Evolutionary conservation across 2,888 invertebrate genomes (phyloP).

Genomic region (Erebia epiphron): DNA sequence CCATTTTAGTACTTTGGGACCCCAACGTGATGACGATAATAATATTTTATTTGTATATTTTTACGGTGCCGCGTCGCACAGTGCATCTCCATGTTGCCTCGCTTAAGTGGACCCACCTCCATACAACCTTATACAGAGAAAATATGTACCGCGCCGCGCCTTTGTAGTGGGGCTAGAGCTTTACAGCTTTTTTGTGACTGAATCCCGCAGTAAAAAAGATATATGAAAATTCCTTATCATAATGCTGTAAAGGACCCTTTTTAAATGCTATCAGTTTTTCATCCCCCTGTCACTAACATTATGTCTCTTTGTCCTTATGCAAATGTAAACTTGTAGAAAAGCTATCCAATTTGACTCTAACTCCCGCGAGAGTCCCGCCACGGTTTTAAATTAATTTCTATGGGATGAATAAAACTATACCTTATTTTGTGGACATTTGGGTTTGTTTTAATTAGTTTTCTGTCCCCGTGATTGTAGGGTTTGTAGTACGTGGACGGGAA

Average conservation of each 20-base stretch:
- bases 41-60: too few relatives aligned
- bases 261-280: constrained; percentile 23
- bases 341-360: constrained; percentile 74
- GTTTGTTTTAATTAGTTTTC: constrained; percentile 25
- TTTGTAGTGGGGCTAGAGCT: too few relatives aligned
- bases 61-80: too few relatives aligned
- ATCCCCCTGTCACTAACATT: constrained; percentile 13
- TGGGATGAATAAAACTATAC: constrained; percentile 28
- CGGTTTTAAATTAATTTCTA: constrained; percentile 69
- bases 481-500: constrained; percentile 17
- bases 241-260: constrained; percentile 7
- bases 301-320: constrained; percentile 60
- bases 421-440: constrained; percentile 26
- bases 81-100: too few relatives aligned
- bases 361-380: constrained; percentile 64
- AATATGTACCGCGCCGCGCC: too few relatives aligned
- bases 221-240: neutral
- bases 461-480: constrained; percentile 16
- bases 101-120: too few relatives aligned
- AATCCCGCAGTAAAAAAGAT: neutral
- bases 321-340: constrained; percentile 73
- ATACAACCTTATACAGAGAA: too few relatives aligned
- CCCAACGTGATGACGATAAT: too few relatives aligned
- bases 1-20: too few relatives aligned
- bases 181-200: too few relatives aligned